These are phyloP conservation scores for Danaus plexippus DNA, from an alignment of 1,140 invertebrate species.

Conservation along the genomic window DNA sequence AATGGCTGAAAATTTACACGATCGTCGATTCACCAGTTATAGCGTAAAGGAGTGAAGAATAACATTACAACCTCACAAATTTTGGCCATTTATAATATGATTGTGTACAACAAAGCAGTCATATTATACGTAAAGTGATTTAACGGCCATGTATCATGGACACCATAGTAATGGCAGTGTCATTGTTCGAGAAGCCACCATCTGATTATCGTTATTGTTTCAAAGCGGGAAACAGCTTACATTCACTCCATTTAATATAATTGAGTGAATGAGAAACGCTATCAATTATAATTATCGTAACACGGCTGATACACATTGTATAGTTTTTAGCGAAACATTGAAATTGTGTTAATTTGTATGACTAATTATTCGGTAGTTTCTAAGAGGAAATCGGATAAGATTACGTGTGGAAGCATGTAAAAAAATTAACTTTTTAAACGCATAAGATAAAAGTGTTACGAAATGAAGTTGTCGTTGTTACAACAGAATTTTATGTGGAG, in stretches of 20 bases:
- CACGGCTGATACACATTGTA: conserved; percentile 19
- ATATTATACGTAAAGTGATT: background rate
- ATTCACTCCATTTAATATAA: conserved; percentile 68
- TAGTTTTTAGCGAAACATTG: conserved; percentile 22
- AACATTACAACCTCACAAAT: too few species aligned
- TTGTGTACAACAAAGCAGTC: too few species aligned
- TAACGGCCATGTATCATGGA: conserved; percentile 21
- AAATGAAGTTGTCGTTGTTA: too few species aligned
- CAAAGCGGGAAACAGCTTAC: conserved; percentile 60
- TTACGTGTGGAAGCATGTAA: too few species aligned
- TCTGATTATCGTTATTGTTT: conserved; percentile 66
- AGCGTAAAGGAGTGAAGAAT: too few species aligned
- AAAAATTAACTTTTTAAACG: too few species aligned
- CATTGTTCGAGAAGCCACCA: conserved; percentile 62
- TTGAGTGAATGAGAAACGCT: conserved; percentile 62
- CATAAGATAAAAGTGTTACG: too few species aligned
- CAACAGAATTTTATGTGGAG: too few species aligned
- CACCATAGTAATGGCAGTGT: conserved; percentile 42
- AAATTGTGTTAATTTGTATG: conserved; percentile 19
- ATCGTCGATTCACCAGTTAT: too few species aligned
- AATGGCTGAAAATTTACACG: too few species aligned
- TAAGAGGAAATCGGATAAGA: too few species aligned
- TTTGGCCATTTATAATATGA: too few species aligned
- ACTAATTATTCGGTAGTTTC: conserved; percentile 11
- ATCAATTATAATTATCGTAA: conserved; percentile 61